Percentiles rank a stretch among this genome's conserved stretches.
These are phyloP conservation scores for Drosophila lacteicornis DNA, from an alignment of 1,140 invertebrate species.

Conservation along the genomic window DNA sequence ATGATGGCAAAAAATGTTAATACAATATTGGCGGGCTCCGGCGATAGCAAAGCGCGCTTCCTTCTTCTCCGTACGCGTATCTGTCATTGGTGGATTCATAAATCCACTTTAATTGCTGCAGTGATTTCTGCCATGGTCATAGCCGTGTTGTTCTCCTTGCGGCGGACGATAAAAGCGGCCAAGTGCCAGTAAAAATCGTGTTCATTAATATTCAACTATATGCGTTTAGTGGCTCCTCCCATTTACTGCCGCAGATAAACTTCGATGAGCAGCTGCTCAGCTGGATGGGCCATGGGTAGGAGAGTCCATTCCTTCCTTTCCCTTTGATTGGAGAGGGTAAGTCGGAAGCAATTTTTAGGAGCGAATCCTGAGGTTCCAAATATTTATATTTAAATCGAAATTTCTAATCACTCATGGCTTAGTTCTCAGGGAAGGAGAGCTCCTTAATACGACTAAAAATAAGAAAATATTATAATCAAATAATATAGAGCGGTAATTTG, in stretches of 20 bases:
- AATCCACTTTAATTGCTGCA: slow-evolving; percentile 82
- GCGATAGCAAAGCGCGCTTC: slow-evolving; percentile 22
- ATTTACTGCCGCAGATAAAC: slow-evolving; percentile 66
- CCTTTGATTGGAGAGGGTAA: not conserved
- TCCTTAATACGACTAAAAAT: not conserved
- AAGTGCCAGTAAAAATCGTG: slow-evolving; percentile 73
- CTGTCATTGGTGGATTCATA: slow-evolving; percentile 72
- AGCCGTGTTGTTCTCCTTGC: slow-evolving; percentile 54
- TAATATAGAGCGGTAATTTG: not conserved
- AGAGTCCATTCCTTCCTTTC: not conserved
- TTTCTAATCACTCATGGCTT: not conserved
- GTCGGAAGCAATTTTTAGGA: not conserved
- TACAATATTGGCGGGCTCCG: slow-evolving; percentile 67
- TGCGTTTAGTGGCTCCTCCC: slow-evolving; percentile 47
- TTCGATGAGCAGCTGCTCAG: slow-evolving; percentile 36
- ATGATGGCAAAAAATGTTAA: slow-evolving; percentile 78
- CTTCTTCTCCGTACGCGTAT: slow-evolving; percentile 39
- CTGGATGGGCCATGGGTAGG: not conserved
- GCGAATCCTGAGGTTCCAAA: not conserved
- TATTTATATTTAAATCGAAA: too few species aligned
- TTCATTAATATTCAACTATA: slow-evolving; percentile 80
- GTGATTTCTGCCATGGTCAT: slow-evolving; percentile 61
- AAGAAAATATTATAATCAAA: not conserved
- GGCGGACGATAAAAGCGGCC: slow-evolving; percentile 56
- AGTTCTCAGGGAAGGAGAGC: not conserved